These are phyloP conservation scores for Phylloscopus trochiloides DNA, from an alignment of 2,113 vertebrate genomes.

Conservation along the genomic window DNA sequence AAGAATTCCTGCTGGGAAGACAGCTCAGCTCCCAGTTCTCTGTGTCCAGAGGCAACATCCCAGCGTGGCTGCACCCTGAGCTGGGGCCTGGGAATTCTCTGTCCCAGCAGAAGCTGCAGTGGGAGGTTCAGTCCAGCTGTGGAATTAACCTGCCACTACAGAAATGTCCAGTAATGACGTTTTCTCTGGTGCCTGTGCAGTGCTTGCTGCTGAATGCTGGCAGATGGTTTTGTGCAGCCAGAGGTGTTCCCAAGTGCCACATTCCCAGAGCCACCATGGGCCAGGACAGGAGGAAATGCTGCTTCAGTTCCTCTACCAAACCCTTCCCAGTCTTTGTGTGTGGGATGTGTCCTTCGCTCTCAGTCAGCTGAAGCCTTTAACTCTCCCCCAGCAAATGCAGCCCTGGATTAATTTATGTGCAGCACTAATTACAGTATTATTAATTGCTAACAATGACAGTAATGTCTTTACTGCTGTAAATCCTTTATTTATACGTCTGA, in stretches of 20 bases:
- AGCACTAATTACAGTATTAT: not conserved
- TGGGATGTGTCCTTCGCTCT: not conserved
- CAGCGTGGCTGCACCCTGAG: fast-evolving
- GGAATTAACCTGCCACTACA: not conserved
- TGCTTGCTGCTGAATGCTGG: not conserved
- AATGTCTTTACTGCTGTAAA: not conserved
- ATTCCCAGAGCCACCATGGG: not conserved
- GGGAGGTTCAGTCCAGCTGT: not conserved
- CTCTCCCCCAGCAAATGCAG: not conserved
- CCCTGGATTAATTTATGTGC: not conserved
- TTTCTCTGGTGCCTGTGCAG: not conserved
- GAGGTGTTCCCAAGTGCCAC: not conserved
- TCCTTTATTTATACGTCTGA: not conserved
- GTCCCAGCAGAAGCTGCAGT: not conserved
- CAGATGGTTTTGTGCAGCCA: not conserved
- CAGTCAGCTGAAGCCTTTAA: not conserved
- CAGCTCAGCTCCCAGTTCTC: not conserved
- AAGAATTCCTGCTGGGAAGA: not conserved
- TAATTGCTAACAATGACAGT: not conserved
- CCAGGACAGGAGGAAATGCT: not conserved
- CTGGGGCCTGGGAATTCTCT: not conserved
- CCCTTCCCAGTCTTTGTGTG: fast-evolving
- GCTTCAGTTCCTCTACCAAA: not conserved
- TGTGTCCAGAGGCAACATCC: not conserved
- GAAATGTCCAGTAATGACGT: not conserved